Base-by-base conservation (phyloP, 2,888 invertebrate species). In the Crioceris asparagi region DNA sequence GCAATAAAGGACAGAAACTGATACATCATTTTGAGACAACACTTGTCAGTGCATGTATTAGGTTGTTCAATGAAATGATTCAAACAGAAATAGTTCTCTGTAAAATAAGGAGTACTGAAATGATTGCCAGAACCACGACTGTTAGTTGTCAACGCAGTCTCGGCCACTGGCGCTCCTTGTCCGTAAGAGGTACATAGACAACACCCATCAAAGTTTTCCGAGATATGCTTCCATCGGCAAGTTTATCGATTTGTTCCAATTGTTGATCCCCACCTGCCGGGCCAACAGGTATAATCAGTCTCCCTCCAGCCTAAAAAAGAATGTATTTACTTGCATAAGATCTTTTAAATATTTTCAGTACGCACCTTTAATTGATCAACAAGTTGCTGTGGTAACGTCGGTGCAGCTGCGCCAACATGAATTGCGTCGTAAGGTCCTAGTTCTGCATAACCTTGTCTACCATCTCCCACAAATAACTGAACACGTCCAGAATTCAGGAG, bases 121-220 rank as follows among this genome's bases (percentile, higher is more conserved):
- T n/a, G n/a, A n/a, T n/a, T n/a, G n/a, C n/a, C n/a, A n/a, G n/a
- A n/a, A n/a, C n/a, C n/a, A n/a, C n/a, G n/a, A n/a, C n/a, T n/a
- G n/a, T n/a, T n/a, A n/a, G n/a, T n/a, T 60, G 66, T 59, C 54
- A 60, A 56, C 62, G 57, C 54, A 59, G 58, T 48, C 60, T 58
- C 32, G 75, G 74, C 74, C 75, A 78, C 57, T 85, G 84, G 40
- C 72, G 69, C 14, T 77, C 72, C 60, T 79, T 78, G 62, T 92
- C 92, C 0, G 97, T 97, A 30, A 98, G 71, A 0, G 97, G 97
- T 21, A 98, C 97, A 61, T 92, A 98, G 50, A 93, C 84, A 8
- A 98, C 98, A 27, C 90, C 88, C 87, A 96, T 93, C 7, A 98
- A 69, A 27, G 77, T 75, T 49, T 79, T 82, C 42, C 79, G 72